Evolutionary conservation across 2,797 vertebrate genomes (phyloP).

Genomic region (Echiichthys vipera): DNA sequence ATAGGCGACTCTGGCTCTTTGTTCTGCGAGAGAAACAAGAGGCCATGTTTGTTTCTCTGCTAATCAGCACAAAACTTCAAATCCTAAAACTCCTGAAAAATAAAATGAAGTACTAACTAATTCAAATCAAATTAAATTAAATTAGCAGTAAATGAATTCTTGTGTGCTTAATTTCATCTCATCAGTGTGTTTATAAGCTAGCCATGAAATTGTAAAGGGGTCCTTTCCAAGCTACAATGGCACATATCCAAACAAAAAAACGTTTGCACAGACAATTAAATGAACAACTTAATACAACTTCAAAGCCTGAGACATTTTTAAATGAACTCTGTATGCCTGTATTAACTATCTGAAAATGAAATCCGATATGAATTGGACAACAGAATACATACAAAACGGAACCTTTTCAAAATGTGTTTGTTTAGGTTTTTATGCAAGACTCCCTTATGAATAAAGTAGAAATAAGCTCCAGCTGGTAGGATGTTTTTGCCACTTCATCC

Average conservation of each 20-base stretch:
- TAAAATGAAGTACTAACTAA: neutral
- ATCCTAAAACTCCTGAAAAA: constrained; percentile 4
- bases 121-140: constrained; percentile 16
- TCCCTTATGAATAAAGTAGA: constrained; percentile 21
- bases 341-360: constrained; percentile 14
- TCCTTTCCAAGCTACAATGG: neutral
- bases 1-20: constrained; percentile 56
- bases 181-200: constrained; percentile 21
- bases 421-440: constrained; percentile 27
- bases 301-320: neutral
- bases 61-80: constrained; percentile 42
- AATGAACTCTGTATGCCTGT: constrained; percentile 2
- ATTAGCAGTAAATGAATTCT: constrained; percentile 12
- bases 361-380: neutral
- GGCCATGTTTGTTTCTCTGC: constrained; percentile 47
- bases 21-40: constrained; percentile 46
- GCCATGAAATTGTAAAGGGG: constrained; percentile 24
- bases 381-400: constrained; percentile 19
- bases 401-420: constrained; percentile 24
- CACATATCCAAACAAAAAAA: constrained; percentile 12
- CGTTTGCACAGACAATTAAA: constrained; percentile 13
- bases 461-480: constrained; percentile 34
- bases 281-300: constrained; percentile 16
- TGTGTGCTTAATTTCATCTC: constrained; percentile 31
- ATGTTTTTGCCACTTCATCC: neutral